Base-by-base conservation (phyloP, 2,113 vertebrate species). In the Apodemus sylvaticus region DNA sequence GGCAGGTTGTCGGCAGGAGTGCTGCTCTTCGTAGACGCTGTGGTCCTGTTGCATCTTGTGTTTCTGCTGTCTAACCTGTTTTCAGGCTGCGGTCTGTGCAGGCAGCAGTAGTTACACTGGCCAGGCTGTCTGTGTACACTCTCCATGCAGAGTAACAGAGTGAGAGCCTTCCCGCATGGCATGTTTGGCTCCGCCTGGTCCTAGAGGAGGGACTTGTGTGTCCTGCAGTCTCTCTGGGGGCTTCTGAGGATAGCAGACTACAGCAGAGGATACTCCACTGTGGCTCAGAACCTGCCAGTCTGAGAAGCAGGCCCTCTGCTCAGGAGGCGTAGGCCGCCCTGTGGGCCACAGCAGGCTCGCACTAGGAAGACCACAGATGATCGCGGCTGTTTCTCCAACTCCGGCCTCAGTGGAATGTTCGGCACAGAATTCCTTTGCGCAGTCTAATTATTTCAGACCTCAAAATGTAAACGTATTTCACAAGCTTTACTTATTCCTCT, bases 91-190 rank as follows among this genome's bases (percentile, higher is more conserved):
- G 24, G 39, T 36, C n/a, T 34, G 39, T 0, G 17, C 12, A 20
- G 24, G 11, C 91, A 91, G 42, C 39, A 90, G 77, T 85, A 16
- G 5, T 0, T 7, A 93, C 91, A 70, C 89, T 39, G 95, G 93
- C 98, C 77, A 81, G 86, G 94, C 93, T 81, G 79, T 90, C 97
- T 78, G 70, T 78, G 73, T n/a, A 58, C 42, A 70, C 42, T 22
- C 91, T 97, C 96, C 82, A 53, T 94, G 79, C 86, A 97, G 94
- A 95, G 91, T 96, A 82, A 89, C 26, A 36, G 36, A 96, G 97
- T 95, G 94, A 98, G 31, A 70, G n/a, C 36, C 87, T 94, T 81
- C n/a, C 76, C 3, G n/a, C 17, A 58, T 89, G 85, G 89, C 91
- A 66, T 90, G 74, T 34, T 24, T 31, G 20, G 31, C 77, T 48